Evolutionary conservation across 2,888 invertebrate genomes (phyloP).

Genomic region (Eueremaeus valkanovi): DNA sequence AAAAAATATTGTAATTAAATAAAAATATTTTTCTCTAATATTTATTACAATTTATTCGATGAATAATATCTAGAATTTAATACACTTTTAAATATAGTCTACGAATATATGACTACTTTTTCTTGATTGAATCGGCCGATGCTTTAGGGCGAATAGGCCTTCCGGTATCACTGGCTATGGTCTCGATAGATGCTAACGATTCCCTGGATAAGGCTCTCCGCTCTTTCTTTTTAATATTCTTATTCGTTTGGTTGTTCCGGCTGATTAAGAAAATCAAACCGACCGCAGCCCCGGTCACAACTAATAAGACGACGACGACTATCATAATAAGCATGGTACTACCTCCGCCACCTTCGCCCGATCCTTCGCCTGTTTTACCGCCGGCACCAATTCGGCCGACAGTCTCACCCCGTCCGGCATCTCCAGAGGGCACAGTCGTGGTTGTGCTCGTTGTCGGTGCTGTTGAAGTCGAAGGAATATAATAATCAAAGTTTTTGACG

Average conservation of each 20-base stretch:
- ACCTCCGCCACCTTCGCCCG: neutral
- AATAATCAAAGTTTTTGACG: slow-evolving; percentile 21
- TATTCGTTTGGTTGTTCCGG: neutral
- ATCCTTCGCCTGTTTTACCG: neutral
- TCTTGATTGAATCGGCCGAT: neutral
- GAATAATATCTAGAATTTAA: too few relatives aligned
- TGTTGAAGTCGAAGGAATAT: neutral
- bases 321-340: neutral
- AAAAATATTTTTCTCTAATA: too few relatives aligned
- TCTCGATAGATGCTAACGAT: slow-evolving; percentile 2
- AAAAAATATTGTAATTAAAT: too few relatives aligned
- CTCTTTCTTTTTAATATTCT: neutral
- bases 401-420: too few relatives aligned
- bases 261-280: neutral
- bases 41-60: too few relatives aligned
- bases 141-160: neutral
- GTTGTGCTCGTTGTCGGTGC: neutral
- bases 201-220: neutral
- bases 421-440: neutral
- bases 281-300: neutral
- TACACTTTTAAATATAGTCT: too few relatives aligned
- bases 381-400: neutral
- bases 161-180: neutral
- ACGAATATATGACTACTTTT: neutral
- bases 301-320: neutral